These are phyloP conservation scores for Dyspetes luteomarginatus DNA, from an alignment of 2,888 invertebrate species.

Conservation along the genomic window DNA sequence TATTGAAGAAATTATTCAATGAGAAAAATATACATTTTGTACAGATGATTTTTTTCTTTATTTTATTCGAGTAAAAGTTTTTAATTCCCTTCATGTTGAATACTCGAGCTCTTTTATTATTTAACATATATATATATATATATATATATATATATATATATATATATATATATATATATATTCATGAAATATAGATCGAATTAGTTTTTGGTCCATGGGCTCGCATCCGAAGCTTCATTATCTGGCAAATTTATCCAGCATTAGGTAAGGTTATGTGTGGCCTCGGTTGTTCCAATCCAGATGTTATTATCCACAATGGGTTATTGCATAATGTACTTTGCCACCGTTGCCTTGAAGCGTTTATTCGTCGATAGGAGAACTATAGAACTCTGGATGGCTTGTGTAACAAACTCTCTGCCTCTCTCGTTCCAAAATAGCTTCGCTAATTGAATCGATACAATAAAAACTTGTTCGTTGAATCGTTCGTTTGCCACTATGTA, in stretches of 20 bases:
- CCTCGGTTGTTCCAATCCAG: constrained; percentile 24
- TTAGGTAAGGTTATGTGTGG: constrained; percentile 40
- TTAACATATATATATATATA: too few relatives aligned
- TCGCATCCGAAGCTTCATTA: background rate
- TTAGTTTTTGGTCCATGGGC: constrained; percentile 15
- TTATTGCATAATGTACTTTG: constrained; percentile 50
- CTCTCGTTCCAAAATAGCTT: background rate
- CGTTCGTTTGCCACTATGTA: background rate
- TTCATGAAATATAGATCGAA: constrained; percentile 1
- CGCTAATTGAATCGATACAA: constrained; percentile 11
- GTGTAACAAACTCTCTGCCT: constrained; percentile 19
- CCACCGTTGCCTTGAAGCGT: constrained; percentile 11
- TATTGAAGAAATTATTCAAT: too few relatives aligned
- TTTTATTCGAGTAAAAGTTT: too few relatives aligned
- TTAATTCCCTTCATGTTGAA: too few relatives aligned
- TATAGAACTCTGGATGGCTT: constrained; percentile 3
- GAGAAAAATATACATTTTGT: too few relatives aligned
- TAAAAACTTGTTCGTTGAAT: background rate
- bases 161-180: too few relatives aligned
- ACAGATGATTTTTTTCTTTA: too few relatives aligned
- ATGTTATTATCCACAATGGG: constrained; percentile 55
- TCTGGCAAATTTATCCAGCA: constrained; percentile 13
- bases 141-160: too few relatives aligned
- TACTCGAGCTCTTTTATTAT: too few relatives aligned
- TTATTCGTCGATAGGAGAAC: constrained; percentile 39